Conservation (phyloP, 1,140 invertebrate species). For the Diachasmimorpha longicaudata region DNA sequence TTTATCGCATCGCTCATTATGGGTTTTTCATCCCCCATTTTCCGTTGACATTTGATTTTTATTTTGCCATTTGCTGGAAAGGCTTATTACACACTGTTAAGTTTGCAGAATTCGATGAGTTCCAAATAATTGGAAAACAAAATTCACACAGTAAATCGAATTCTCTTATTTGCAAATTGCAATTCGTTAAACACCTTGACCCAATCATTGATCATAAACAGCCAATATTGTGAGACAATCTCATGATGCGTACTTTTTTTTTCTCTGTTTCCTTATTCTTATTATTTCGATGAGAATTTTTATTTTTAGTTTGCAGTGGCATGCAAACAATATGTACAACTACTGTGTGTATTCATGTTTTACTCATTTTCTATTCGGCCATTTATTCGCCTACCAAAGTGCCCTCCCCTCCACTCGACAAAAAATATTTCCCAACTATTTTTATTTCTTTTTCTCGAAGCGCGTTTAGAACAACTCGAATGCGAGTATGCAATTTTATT, state of each 20-base stretch:
- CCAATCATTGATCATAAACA: conserved; percentile 14
- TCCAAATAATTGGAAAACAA: too few species aligned
- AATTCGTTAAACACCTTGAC: conserved; percentile 1
- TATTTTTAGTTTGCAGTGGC: conserved; percentile 18
- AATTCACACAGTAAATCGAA: too few species aligned
- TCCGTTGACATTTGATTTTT: neutral
- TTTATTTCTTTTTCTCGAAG: neutral
- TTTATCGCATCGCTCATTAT: neutral
- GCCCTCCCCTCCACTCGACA: neutral
- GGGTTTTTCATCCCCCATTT: neutral
- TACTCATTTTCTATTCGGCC: neutral
- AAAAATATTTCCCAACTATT: neutral
- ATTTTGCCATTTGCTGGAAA: too few species aligned
- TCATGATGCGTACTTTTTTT: conserved; percentile 4
- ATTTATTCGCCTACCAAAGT: neutral
- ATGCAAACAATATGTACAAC: conserved; percentile 8
- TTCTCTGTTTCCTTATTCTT: neutral
- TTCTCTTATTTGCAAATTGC: too few species aligned
- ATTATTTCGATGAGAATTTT: neutral
- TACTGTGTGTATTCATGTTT: neutral
- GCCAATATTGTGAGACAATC: conserved; percentile 12
- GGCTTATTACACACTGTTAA: too few species aligned
- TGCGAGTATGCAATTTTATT: neutral
- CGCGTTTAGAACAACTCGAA: conserved; percentile 1
- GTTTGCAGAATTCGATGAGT: too few species aligned